Evolutionary conservation across 2,113 vertebrate genomes (phyloP).

Genomic region (Chelonoidis abingdonii): DNA sequence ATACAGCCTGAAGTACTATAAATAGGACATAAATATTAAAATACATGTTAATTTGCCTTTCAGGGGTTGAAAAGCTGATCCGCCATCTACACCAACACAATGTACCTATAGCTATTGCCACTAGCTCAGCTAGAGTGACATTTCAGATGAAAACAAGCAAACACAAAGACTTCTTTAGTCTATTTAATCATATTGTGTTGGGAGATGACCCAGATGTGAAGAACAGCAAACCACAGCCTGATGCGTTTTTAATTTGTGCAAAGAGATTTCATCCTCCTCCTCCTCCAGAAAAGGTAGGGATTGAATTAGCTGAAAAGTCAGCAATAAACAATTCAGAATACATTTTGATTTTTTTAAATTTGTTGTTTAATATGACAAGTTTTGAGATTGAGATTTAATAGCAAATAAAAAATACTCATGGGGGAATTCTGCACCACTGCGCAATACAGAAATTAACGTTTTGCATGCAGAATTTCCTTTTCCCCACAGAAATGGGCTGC

Average conservation of each 20-base stretch:
- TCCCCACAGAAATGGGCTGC: no score
- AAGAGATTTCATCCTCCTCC: slow-evolving; percentile 84
- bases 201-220: slow-evolving; percentile 91
- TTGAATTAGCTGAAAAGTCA: neutral
- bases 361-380: neutral
- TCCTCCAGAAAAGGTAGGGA: slow-evolving; percentile 80
- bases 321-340: neutral
- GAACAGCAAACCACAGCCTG: slow-evolving; percentile 86
- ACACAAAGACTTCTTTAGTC: slow-evolving; percentile 85
- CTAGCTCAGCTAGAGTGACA: slow-evolving; percentile 82
- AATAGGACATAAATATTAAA: neutral
- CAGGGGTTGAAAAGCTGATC: slow-evolving; percentile 88
- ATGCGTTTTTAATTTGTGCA: slow-evolving; percentile 90
- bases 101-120: slow-evolving; percentile 89
- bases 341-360: neutral
- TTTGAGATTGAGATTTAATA: neutral
- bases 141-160: slow-evolving; percentile 85
- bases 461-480: no score
- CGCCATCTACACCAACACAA: slow-evolving; percentile 81
- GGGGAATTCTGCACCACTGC: no score
- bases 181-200: slow-evolving; percentile 88
- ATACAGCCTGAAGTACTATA: neutral
- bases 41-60: neutral
- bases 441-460: no score
- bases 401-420: neutral